Evolutionary conservation across 2,113 vertebrate species (phyloP).

Genomic region (Podiceps cristatus): DNA sequence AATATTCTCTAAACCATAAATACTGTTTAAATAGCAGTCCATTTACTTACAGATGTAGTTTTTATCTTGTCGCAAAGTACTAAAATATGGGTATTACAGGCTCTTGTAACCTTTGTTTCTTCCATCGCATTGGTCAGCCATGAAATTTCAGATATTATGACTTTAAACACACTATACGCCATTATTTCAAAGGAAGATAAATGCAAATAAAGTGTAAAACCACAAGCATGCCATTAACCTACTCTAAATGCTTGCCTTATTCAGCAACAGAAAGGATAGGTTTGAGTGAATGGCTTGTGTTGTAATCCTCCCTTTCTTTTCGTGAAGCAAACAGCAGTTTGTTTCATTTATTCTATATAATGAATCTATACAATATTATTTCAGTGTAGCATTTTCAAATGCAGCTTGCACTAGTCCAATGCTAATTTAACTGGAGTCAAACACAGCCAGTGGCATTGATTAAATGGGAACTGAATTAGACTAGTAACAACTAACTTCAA

Average conservation of each 20-base stretch:
- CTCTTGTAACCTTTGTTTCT: not conserved
- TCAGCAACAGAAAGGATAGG: not conserved
- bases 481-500: not conserved
- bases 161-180: not conserved
- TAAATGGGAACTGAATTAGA: not conserved
- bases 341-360: not conserved
- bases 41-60: not conserved
- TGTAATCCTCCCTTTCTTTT: not conserved
- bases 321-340: not conserved
- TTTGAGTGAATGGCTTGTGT: not conserved
- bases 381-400: not conserved
- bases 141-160: not conserved
- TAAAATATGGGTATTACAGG: not conserved
- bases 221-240: not conserved
- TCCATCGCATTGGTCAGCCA: not conserved
- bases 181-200: not conserved
- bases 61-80: not conserved
- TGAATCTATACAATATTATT: not conserved
- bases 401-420: not conserved
- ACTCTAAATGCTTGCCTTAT: not conserved
- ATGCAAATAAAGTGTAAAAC: not conserved
- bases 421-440: not conserved
- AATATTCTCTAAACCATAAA: not conserved
- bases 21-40: not conserved
- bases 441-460: not conserved